Base-by-base conservation (phyloP, 2,113 vertebrate genomes). In the Gavia stellata region DNA sequence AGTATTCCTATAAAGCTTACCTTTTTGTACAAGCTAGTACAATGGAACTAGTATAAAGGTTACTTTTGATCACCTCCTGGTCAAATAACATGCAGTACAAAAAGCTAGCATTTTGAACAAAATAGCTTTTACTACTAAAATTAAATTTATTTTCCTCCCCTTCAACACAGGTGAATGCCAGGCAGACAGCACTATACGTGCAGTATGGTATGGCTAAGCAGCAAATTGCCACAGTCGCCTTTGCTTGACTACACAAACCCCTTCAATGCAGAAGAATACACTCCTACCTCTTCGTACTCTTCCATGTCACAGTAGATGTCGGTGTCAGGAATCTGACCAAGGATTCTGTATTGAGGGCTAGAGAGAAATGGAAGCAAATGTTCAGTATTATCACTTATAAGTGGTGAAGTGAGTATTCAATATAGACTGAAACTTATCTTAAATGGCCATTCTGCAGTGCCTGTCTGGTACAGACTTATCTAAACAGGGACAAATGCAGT, bases 241-340 rank as follows among this genome's bases (percentile, higher is more conserved):
- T 47, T 86, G 74, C 33, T 86, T 28, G 19, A 34, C 52, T 56
- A 74, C 14, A 12, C 15, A 36, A 52, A 91, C 71, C 61, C 38
- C 10, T 31, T 29, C 42, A 50, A 0, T 10, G 38, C 38, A 85
- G 42, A 80, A 78, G 19, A 90, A 45, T 5, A 38, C 10, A 9
- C 20, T 81, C 95, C 92, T 98, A 99, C 99, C 98, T 99, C 99
- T 96, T 99, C 98, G 2, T 99, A 99, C 12, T 99, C 98, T 3
- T 99, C 98, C 95, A 99, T 98, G 21, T 99, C 98, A 67, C 96
- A 99, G 96, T 99, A 99, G 52, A 99, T 97, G 67, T 98, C 99
- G 1, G 99, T 99, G 83, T 97, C 96, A 1, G 98, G 97, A 92
- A 99, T 96, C 49, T 98, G 98, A 34, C 99, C 99, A 84, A 99